Evolutionary conservation across 2,888 invertebrate species (phyloP).

Genomic region (Elaeidobius kamerunicus): DNA sequence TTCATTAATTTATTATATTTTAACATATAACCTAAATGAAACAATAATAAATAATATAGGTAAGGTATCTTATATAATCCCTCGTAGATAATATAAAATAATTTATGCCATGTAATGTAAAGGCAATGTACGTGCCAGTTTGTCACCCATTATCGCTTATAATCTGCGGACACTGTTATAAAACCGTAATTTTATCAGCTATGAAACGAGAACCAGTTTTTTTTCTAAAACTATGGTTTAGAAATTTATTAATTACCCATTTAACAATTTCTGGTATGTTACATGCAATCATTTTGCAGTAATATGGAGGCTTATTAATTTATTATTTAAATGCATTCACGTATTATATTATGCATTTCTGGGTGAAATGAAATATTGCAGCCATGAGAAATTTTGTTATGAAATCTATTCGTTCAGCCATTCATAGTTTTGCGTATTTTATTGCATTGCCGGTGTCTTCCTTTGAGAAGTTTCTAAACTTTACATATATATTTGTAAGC

Average conservation of each 20-base stretch:
- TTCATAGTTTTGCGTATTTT: not conserved
- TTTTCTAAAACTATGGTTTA: constrained; percentile 10
- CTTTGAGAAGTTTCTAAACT: no score
- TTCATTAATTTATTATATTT: no score
- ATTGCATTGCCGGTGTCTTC: no score
- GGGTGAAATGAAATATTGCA: not conserved
- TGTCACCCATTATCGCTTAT: no score
- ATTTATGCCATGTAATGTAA: no score
- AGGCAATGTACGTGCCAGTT: no score
- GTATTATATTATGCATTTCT: not conserved
- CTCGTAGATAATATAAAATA: no score
- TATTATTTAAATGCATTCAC: not conserved
- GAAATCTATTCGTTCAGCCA: not conserved
- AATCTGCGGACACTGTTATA: constrained; percentile 7
- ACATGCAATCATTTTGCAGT: constrained; percentile 10
- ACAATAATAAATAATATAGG: no score
- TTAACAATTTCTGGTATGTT: constrained; percentile 23
- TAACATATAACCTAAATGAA: no score
- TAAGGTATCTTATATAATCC: no score
- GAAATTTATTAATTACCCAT: constrained; percentile 14
- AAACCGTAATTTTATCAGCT: constrained; percentile 11
- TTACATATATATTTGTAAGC: no score
- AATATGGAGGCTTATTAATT: not conserved
- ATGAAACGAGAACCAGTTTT: constrained; percentile 8
- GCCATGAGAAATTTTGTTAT: not conserved